A percentile compares a stretch with the other conserved stretches of the same genome.
phyloP scores from a whole-genome alignment of 2,797 vertebrate genomes.

The Paedocypris micromegethes region DNA sequence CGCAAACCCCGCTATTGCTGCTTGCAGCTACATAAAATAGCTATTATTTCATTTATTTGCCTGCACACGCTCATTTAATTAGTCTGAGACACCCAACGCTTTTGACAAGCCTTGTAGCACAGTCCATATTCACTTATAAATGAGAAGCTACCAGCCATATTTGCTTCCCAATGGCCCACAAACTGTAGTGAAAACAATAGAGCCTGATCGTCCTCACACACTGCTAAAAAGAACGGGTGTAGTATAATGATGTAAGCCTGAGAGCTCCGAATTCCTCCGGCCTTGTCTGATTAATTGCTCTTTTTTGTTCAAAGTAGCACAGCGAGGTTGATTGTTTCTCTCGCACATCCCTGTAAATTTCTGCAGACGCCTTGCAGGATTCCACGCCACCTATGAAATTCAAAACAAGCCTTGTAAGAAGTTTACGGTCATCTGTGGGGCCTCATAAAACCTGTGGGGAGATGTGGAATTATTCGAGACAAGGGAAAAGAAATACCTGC shows the following conservation, averaged over 20 bases:
- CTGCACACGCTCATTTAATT: no score
- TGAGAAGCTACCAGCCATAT: conserved; percentile 14
- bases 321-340: conserved; percentile 49
- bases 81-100: no score
- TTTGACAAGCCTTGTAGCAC: no score
- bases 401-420: conserved; percentile 62
- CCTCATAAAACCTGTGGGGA: conserved; percentile 40
- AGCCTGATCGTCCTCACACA: conserved; percentile 25
- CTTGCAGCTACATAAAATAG: no score
- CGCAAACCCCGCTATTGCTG: neutral
- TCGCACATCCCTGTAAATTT: conserved; percentile 55
- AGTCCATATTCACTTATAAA: no score
- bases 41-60: no score
- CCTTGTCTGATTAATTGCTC: conserved; percentile 44
- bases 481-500: conserved; percentile 52
- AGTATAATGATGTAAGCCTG: conserved; percentile 21
- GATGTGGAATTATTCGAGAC: conserved; percentile 51
- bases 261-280: conserved; percentile 21
- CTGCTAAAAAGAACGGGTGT: conserved; percentile 21
- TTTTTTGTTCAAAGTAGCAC: conserved; percentile 33
- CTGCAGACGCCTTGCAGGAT: conserved; percentile 51
- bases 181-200: conserved; percentile 23
- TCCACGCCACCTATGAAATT: conserved; percentile 66
- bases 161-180: conserved; percentile 5
- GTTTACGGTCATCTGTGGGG: conserved; percentile 60